Conservation (phyloP, 2,113 vertebrate genomes). For the Oreamnos americanus region DNA sequence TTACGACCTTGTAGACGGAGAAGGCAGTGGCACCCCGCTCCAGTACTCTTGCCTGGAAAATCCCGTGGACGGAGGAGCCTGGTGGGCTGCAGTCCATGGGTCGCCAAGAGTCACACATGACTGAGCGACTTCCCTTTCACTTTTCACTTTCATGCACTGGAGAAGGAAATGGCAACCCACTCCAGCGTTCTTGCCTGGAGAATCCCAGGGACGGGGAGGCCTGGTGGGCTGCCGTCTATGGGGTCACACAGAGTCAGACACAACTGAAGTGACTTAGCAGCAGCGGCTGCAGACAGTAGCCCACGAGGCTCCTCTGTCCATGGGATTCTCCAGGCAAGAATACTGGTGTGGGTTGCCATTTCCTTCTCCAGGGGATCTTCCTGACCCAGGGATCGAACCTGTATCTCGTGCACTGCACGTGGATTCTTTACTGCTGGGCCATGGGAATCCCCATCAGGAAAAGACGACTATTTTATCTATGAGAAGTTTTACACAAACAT, state of each 20-base stretch:
- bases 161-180: too few species aligned
- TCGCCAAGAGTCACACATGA: accelerated
- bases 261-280: too few species aligned
- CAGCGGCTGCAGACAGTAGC: not conserved
- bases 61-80: too few species aligned
- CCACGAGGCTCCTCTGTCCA: not conserved
- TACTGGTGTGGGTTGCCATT: not conserved
- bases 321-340: not conserved
- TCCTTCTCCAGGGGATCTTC: not conserved
- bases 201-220: too few species aligned
- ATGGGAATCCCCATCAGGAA: not conserved
- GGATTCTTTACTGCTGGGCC: not conserved
- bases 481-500: not conserved
- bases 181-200: too few species aligned
- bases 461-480: not conserved
- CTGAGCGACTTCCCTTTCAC: too few species aligned
- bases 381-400: not conserved
- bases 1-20: accelerated
- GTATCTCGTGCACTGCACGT: not conserved
- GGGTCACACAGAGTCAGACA: too few species aligned
- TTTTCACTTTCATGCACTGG: too few species aligned
- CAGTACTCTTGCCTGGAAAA: too few species aligned
- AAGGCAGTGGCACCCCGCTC: too few species aligned
- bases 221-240: too few species aligned
- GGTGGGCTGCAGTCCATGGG: too few species aligned